Conservation (phyloP, 2,888 invertebrate species). For the Xiphydria camelus region DNA sequence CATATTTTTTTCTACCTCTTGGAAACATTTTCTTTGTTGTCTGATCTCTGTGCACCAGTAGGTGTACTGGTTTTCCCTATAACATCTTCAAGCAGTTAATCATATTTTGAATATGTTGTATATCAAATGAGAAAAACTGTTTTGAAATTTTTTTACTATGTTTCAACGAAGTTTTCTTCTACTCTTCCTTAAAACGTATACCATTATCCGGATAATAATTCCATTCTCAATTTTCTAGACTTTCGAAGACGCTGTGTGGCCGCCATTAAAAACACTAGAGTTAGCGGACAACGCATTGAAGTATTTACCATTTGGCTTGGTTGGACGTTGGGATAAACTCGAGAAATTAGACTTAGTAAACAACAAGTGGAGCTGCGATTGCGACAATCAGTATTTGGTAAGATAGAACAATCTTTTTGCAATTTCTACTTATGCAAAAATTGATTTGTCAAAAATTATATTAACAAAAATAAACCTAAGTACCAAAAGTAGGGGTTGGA, state of each 20-base stretch:
- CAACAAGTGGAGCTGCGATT: conserved; percentile 81
- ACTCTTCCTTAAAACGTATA: no score
- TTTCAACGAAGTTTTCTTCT: no score
- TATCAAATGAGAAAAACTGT: neutral
- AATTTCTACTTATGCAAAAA: conserved; percentile 17
- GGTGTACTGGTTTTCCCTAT: no score
- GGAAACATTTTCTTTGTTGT: no score
- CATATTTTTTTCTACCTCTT: no score
- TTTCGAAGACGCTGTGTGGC: conserved; percentile 65
- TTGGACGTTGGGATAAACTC: conserved; percentile 73
- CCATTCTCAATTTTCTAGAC: conserved; percentile 38
- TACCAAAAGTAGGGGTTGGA: no score
- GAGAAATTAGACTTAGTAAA: conserved; percentile 68
- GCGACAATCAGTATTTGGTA: conserved; percentile 78
- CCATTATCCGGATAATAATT: no score
- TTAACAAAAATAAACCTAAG: no score
- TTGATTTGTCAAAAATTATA: no score
- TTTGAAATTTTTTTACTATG: no score
- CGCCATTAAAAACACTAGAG: conserved; percentile 69
- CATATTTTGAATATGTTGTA: neutral
- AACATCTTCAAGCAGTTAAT: neutral
- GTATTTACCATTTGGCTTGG: conserved; percentile 67
- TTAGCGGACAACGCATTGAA: conserved; percentile 73
- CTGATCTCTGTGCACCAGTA: no score
- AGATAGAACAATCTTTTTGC: neutral